Base-by-base conservation (phyloP, 1,140 invertebrate genomes). In the Drosophila pseudoobscura region DNA sequence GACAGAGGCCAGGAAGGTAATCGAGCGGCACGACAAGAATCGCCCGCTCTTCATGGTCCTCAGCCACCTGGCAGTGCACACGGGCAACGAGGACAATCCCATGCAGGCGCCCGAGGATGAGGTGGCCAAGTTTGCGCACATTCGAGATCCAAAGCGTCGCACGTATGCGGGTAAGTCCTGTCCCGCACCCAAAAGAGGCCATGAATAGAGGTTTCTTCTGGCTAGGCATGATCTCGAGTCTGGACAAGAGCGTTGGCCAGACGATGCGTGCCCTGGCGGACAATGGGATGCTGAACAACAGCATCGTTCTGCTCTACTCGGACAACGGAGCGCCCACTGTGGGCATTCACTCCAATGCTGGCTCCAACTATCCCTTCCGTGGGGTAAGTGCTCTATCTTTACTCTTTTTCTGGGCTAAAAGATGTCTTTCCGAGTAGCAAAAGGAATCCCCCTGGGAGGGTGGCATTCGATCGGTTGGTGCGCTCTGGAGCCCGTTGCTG, bases 381-480 rank as follows among this genome's bases (percentile, higher is more conserved):
- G 97, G 97, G 35, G 95, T 96, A 93, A 79, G 89, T 84, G 46
- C 22, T 17, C 13, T 39, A 4, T 35, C 31, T 6, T 15, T 8
- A 3, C 24, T 11, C 20, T 8, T 41, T 20, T 29, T 6, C 35
- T 39, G 11, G 4, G 0, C 11, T n/a, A 13, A 11, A 24, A 13
- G 11, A 9, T 26, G 24, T 26, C 6, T 2, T 3, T 4, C 6
- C 24, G 0, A 39, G 20, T 31, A 92, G 90, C 92, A 93, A 80
- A 98, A 98, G 92, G 94, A 94, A 60, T 95, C 95, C 20, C 93
- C 96, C 2, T 98, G 95, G 94, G 97, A 98, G 92, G 97, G 97
- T 20, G 97, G 95, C 6, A 94, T 96, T 6, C 93, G 96, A 76
- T 95, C 95, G 0, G 93, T 94, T 0, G 95, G 96, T 0, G 94